These are phyloP conservation scores for Tethya wilhelma DNA, from an alignment of 37 sponge, comb jelly and placozoan species.

Conservation along the genomic window DNA sequence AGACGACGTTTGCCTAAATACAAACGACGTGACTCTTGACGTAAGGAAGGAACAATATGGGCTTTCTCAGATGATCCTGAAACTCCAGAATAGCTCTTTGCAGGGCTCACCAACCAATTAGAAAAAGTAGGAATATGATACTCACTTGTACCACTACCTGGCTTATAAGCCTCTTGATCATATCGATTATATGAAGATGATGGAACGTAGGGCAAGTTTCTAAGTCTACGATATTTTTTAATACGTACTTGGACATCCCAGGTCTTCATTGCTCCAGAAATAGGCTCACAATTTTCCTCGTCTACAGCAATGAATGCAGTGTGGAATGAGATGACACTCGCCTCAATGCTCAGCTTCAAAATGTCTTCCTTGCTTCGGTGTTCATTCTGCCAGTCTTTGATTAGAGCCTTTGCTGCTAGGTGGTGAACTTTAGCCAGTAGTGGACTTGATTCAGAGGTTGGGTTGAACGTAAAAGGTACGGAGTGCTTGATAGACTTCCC, in stretches of 20 bases:
- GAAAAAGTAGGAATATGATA: neutral
- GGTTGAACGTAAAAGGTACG: conserved; percentile 18
- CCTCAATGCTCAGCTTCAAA: conserved; percentile 65
- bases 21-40: conserved; percentile 78
- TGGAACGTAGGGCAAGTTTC: no score
- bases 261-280: conserved; percentile 59
- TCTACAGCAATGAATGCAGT: conserved; percentile 81
- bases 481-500: conserved; percentile 33
- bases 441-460: neutral
- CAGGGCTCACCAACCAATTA: no score
- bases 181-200: no score
- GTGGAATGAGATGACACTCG: conserved; percentile 64
- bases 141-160: no score
- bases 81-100: no score
- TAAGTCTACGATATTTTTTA: no score
- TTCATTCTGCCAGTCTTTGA: conserved; percentile 44
- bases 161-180: no score
- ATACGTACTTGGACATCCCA: conserved; percentile 47
- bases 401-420: conserved; percentile 72
- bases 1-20: conserved; percentile 80
- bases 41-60: no score
- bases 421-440: conserved; percentile 64
- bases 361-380: conserved; percentile 38
- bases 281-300: conserved; percentile 58
- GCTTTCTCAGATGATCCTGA: no score